These are phyloP conservation scores for Halocynthia roretzi DNA, from an alignment of 23 tunicate species.

Conservation along the genomic window DNA sequence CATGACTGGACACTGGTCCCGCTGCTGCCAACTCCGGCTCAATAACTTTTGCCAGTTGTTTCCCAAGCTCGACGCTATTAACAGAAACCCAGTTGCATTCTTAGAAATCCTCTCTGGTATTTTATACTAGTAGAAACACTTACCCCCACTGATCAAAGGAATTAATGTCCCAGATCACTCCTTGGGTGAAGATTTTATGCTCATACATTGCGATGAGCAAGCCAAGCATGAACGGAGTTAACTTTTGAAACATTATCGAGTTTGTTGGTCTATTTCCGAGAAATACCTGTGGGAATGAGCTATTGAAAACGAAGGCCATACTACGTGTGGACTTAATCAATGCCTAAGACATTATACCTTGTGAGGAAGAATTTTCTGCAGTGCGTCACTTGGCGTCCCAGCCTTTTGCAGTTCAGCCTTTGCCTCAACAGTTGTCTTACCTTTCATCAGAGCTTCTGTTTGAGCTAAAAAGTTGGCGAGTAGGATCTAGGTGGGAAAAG, in stretches of 20 bases:
- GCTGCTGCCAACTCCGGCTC: slow-evolving; percentile 69
- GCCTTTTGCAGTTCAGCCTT: slow-evolving; percentile 64
- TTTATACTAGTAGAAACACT: slow-evolving; percentile 1
- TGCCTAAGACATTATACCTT: slow-evolving; percentile 41
- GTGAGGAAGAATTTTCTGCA: slow-evolving; percentile 77
- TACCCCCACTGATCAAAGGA: slow-evolving; percentile 99
- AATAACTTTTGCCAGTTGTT: slow-evolving; percentile 92
- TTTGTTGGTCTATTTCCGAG: slow-evolving; percentile 92
- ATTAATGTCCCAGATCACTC: slow-evolving; percentile 96
- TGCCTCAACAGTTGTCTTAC: slow-evolving; percentile 79
- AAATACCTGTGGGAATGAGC: slow-evolving; percentile 46
- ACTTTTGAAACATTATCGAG: slow-evolving; percentile 83
- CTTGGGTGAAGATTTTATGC: slow-evolving; percentile 97
- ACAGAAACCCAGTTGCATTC: neutral
- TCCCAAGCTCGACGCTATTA: slow-evolving; percentile 95
- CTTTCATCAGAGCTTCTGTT: slow-evolving; percentile 98
- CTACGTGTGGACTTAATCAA: neutral
- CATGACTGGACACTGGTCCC: slow-evolving; percentile 61
- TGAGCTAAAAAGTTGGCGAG: slow-evolving; percentile 98
- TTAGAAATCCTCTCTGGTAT: neutral
- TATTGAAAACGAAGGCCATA: slow-evolving; percentile 1
- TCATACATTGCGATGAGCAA: slow-evolving; percentile 84
- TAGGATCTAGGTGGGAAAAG: slow-evolving; percentile 42
- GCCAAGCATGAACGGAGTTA: slow-evolving; percentile 94
- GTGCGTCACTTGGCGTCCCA: slow-evolving; percentile 44